Evolutionary conservation across 2,113 vertebrate species (phyloP).

Genomic region (Philantomba maxwellii): DNA sequence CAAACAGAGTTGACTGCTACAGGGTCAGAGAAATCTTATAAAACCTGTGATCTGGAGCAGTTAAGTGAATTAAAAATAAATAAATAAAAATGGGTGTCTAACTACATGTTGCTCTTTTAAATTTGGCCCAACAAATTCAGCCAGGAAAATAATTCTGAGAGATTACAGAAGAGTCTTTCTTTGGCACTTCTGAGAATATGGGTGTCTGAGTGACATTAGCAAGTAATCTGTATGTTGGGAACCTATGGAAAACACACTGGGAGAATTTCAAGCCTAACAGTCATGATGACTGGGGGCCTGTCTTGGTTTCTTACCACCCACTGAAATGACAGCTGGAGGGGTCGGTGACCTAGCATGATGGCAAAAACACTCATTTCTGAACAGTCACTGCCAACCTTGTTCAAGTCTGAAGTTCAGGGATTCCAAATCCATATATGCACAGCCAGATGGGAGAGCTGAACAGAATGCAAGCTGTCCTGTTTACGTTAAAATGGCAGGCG

Average conservation of each 20-base stretch:
- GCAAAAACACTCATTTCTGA: background rate
- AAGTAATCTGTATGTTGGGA: background rate
- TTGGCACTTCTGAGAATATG: background rate
- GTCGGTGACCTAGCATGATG: background rate
- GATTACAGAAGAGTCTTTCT: background rate
- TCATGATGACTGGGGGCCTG: background rate
- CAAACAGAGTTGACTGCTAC: background rate
- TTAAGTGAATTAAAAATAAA: background rate
- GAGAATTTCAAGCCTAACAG: background rate
- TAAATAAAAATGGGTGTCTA: slow-evolving; percentile 13
- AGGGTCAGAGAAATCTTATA: background rate
- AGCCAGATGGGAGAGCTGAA: background rate
- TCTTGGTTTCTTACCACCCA: background rate
- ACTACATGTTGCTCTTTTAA: slow-evolving; percentile 39
- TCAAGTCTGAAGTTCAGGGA: background rate
- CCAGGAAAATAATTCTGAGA: slow-evolving; percentile 5
- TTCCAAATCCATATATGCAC: background rate
- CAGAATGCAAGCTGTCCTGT: background rate
- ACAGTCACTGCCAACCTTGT: background rate
- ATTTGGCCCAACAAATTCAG: background rate
- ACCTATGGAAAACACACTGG: background rate
- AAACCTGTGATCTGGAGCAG: slow-evolving; percentile 1
- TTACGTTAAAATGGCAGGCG: background rate
- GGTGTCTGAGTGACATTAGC: background rate
- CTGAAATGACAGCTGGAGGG: slow-evolving; percentile 21